Base-by-base conservation (phyloP, 2,113 vertebrate species). In the Pampusana beccarii region DNA sequence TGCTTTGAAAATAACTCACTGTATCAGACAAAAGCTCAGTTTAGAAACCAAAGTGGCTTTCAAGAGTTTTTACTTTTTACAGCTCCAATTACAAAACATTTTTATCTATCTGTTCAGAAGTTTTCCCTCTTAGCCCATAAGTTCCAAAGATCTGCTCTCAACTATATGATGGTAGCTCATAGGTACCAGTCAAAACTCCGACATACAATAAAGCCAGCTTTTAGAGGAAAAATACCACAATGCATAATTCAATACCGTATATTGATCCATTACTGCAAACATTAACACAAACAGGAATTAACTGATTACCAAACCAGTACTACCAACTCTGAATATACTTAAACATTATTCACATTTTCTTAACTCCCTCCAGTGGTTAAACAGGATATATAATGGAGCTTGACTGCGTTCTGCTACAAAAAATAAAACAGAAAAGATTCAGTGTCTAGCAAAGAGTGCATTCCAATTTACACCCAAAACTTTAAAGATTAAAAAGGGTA, bases 341-440 rank as follows among this genome's bases (percentile, higher is more conserved):
- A 23, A 56, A 65, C 56, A 79, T 16, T 23, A 19, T 92, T 56
- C 70, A 51, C 19, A 86, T 64, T 69, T 94, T 61, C 67, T 51
- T 54, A 90, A 94, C 93, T 94, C 95, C 95, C 96, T 97, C 94
- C 93, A 93, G 92, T 94, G 95, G 94, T 82, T 95, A 92, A 90
- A 90, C 25, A 58, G 64, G 66, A 87, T 50, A 94, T 46, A 60
- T 23, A 80, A 81, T 16, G 57, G 44, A 94, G 85, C 72, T 29
- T n/a, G 25, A 40, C 80, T 77, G 54, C 44, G 21, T 88, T 56
- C 73, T 80, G 66, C 66, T 85, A 50, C 4, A 11, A 48, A 71
- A 86, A 74, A 60, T 19, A 33, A 65, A 29, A 53, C 1, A 34
- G 53, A 36, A 78, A 80, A 64, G 11, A 58, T 24, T 72, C 36